A percentile compares a stretch with the other conserved stretches of the same genome.
phyloP scores from a whole-genome alignment of 2,797 vertebrate genomes.

The Pangasius krempfi region DNA sequence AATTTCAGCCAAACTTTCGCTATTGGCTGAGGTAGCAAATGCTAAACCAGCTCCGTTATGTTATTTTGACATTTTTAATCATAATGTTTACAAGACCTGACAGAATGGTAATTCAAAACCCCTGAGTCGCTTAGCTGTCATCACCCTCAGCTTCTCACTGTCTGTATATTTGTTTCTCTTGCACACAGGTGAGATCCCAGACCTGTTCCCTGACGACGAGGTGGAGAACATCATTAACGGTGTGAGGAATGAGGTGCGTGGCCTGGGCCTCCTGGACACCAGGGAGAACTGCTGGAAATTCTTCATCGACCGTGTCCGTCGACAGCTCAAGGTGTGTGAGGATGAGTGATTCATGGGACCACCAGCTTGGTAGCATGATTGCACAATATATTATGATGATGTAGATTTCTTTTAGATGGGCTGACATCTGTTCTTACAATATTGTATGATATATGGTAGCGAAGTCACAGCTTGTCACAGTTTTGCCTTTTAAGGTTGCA shows the following conservation, averaged over 20 bases:
- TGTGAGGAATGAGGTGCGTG: conserved; percentile 84
- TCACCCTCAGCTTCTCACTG: conserved; percentile 3
- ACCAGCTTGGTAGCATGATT: background rate
- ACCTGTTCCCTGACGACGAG: conserved; percentile 90
- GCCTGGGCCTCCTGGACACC: conserved; percentile 82
- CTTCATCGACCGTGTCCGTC: conserved; percentile 87
- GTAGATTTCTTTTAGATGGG: background rate
- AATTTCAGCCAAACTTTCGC: background rate
- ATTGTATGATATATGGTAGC: background rate
- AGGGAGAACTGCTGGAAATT: conserved; percentile 94
- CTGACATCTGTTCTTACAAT: background rate
- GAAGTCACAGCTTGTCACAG: background rate
- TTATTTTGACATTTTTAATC: background rate
- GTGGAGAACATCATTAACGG: conserved; percentile 85
- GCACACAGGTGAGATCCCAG: conserved; percentile 89
- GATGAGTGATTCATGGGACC: background rate
- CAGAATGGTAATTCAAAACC: conserved; percentile 25
- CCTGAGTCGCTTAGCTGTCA: conserved; percentile 8
- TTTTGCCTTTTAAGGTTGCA: background rate
- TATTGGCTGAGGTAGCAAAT: background rate
- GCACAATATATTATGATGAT: background rate
- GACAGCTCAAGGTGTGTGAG: conserved; percentile 86
- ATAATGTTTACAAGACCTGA: background rate
- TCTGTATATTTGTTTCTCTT: conserved; percentile 21
- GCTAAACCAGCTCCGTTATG: background rate